A percentile compares a stretch with the other conserved stretches of the same genome.
These are phyloP conservation scores for Pomacea canaliculata DNA, from an alignment of 2,888 invertebrate species.

Conservation along the genomic window DNA sequence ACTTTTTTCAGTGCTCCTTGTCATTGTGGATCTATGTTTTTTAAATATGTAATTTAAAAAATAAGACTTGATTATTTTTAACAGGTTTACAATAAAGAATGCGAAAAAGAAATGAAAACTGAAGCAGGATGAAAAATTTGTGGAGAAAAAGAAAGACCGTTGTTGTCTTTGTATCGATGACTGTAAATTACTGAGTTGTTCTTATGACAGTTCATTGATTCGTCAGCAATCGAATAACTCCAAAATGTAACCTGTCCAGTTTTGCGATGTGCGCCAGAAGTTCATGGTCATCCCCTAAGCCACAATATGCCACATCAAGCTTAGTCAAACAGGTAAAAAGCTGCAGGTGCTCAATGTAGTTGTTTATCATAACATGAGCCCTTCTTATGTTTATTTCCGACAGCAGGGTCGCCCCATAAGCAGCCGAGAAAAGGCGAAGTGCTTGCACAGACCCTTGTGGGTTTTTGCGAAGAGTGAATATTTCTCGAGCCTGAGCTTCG, in stretches of 20 bases:
- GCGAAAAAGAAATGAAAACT: too few relatives aligned
- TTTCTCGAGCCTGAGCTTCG: conserved; percentile 19
- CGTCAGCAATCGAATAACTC: too few relatives aligned
- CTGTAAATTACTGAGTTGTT: too few relatives aligned
- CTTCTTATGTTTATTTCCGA: conserved; percentile 19
- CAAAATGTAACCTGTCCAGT: conserved; percentile 20
- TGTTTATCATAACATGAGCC: conserved; percentile 26
- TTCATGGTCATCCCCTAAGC: conserved; percentile 39
- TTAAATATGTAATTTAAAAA: too few relatives aligned
- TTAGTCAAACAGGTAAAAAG: conserved; percentile 28
- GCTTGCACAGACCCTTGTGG: not conserved
- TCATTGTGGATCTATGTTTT: too few relatives aligned
- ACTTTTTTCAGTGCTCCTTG: too few relatives aligned
- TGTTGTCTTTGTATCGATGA: too few relatives aligned
- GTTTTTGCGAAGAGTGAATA: conserved; percentile 16
- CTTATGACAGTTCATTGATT: too few relatives aligned
- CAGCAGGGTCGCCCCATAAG: conserved; percentile 30
- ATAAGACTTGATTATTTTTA: too few relatives aligned
- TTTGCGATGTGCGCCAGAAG: conserved; percentile 33
- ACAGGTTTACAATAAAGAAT: too few relatives aligned
- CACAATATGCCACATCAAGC: conserved; percentile 32
- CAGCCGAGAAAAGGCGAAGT: conserved; percentile 29
- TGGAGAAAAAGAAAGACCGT: too few relatives aligned
- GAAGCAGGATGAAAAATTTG: too few relatives aligned
- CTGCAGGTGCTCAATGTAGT: conserved; percentile 31